Evolutionary conservation across 2,113 vertebrate genomes (phyloP).

Genomic region (Hippopotamus amphibius): DNA sequence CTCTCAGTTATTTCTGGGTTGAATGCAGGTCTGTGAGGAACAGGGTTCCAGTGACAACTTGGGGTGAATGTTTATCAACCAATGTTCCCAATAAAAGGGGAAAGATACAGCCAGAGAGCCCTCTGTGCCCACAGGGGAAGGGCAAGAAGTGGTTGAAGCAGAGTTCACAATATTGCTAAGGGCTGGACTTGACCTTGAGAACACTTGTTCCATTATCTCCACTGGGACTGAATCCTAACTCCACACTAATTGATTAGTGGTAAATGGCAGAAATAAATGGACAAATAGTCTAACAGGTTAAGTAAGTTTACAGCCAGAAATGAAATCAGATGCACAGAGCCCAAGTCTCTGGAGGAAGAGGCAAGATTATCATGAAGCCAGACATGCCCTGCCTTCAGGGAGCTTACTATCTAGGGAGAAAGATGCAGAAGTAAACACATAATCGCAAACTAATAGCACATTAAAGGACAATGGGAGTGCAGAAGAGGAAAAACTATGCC

Average conservation of each 20-base stretch:
- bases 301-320: neutral
- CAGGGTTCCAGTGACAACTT: neutral
- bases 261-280: conserved; percentile 1
- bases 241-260: neutral
- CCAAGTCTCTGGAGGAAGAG: neutral
- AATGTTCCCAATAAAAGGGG: neutral
- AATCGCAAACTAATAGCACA: neutral
- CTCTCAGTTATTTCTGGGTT: neutral
- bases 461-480: neutral
- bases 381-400: neutral
- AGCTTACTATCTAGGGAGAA: neutral
- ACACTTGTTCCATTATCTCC: neutral
- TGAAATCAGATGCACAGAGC: neutral
- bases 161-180: neutral
- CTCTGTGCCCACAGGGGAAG: neutral
- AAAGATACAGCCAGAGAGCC: neutral
- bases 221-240: neutral
- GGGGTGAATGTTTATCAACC: neutral
- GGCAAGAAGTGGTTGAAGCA: neutral
- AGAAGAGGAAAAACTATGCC: neutral
- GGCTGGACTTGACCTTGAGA: neutral
- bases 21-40: neutral
- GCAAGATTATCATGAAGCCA: neutral
- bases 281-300: neutral
- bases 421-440: neutral